Base-by-base conservation (phyloP, 2,113 vertebrate species). In the Loxodonta africana region DNA sequence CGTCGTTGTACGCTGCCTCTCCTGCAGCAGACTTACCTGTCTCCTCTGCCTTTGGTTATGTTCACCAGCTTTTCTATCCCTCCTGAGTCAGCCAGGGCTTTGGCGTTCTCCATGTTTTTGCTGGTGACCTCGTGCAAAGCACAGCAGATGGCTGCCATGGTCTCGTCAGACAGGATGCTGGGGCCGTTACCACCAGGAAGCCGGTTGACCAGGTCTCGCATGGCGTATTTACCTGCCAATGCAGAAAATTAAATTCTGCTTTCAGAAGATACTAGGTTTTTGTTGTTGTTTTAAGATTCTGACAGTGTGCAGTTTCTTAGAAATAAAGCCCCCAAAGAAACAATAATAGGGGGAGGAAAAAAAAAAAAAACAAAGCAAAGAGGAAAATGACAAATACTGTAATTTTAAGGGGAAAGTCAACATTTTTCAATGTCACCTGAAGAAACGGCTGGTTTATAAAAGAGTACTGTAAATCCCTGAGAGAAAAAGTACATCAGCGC, bases 81-180 rank as follows among this genome's bases (percentile, higher is more conserved):
- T 0, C 99, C 99, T 0, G 99, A 99, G 95, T 99, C 99, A 0
- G 99, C 99, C 82, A 99, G 98, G n/a, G 99, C 99, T 95, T 99
- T 99, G 95, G 99, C 99, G 0, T 99, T 99, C 97, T 99, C 99
- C 99, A 99, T 99, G 98, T 99, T 99, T 94, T 99, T 99, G 97
- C 99, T 99, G 67, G 99, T 99, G 98, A 99, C 99, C 98, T 99
- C 99, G 0, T 99, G 99, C 98, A 99, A 97, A 12, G 99, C 99
- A 77, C 99, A 99, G 98, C 99, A 99, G 98, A 99, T 99, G 2
- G 99, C 99, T 0, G 99, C 99, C 94, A 99, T 99, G 0, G 99
- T 99, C 98, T 99, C 99, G 8, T 99, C 99, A 0, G 99, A 99
- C 96, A 99, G 97, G 85, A 99, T 98, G 90, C 98, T 99, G 20